Conservation (phyloP, 2,888 invertebrate genomes). For the Onchidella celtica region DNA sequence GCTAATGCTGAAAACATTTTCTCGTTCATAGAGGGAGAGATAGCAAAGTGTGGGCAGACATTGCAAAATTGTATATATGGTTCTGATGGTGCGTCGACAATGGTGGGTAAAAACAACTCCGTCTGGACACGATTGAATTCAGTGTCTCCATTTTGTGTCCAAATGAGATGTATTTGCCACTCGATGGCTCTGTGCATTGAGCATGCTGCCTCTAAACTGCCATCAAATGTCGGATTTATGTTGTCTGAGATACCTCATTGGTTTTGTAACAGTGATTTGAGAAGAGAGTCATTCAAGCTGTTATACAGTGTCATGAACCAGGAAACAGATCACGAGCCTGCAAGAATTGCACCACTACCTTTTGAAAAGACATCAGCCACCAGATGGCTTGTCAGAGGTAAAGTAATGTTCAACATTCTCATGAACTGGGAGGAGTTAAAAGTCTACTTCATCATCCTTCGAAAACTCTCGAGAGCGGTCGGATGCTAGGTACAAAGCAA, state of each 20-base stretch:
- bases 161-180: constrained; percentile 33
- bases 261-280: constrained; percentile 25
- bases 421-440: constrained; percentile 32
- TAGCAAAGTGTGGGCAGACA: background rate
- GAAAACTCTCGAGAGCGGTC: too few relatives aligned
- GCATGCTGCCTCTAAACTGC: constrained; percentile 12
- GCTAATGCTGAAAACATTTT: constrained; percentile 13
- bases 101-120: constrained; percentile 25
- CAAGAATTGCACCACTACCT: too few relatives aligned
- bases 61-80: constrained; percentile 10
- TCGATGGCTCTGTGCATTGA: constrained; percentile 26
- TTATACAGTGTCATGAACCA: constrained; percentile 9
- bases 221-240: constrained; percentile 21
- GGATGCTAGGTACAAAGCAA: background rate
- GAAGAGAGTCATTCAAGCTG: too few relatives aligned
- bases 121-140: constrained; percentile 30
- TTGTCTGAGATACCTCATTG: constrained; percentile 22
- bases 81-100: constrained; percentile 30
- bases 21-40: constrained; percentile 1
- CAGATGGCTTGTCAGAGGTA: constrained; percentile 30
- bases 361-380: constrained; percentile 8
- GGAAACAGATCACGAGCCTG: too few relatives aligned
- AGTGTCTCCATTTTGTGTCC: constrained; percentile 14
- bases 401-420: background rate
- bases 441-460: background rate